A percentile compares a stretch with the other conserved stretches of the same genome.
Evolutionary conservation across 2,888 invertebrate genomes (phyloP).

Genomic region (Aricia artaxerxes): DNA sequence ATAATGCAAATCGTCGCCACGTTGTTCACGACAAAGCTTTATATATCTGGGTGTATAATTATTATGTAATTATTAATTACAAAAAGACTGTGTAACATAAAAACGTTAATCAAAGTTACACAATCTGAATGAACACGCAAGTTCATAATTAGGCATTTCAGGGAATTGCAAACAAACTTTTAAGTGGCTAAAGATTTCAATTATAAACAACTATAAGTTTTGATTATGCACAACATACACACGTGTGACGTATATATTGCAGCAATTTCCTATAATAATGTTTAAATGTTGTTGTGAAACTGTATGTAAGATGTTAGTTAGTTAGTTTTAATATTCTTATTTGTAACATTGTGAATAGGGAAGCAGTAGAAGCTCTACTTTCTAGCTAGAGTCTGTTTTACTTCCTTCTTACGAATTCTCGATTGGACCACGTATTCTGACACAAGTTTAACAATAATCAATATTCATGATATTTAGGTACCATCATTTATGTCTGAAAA

Average conservation of each 20-base stretch:
- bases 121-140: not conserved
- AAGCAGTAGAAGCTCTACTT: too few relatives aligned
- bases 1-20: too few relatives aligned
- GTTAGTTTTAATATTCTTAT: not conserved
- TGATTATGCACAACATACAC: not conserved
- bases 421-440: too few relatives aligned
- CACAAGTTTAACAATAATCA: too few relatives aligned
- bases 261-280: not conserved
- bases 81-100: not conserved
- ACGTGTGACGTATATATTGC: not conserved
- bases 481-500: too few relatives aligned
- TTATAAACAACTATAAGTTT: slow-evolving; percentile 8
- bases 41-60: not conserved
- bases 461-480: too few relatives aligned
- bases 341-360: too few relatives aligned
- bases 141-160: not conserved
- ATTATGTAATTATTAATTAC: not conserved
- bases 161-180: not conserved
- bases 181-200: not conserved
- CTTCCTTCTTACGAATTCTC: too few relatives aligned
- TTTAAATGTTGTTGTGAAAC: not conserved
- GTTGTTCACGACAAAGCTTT: too few relatives aligned
- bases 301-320: not conserved
- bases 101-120: not conserved
- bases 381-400: too few relatives aligned